Conservation (phyloP, 2,113 vertebrate species). For the Suncus etruscus region DNA sequence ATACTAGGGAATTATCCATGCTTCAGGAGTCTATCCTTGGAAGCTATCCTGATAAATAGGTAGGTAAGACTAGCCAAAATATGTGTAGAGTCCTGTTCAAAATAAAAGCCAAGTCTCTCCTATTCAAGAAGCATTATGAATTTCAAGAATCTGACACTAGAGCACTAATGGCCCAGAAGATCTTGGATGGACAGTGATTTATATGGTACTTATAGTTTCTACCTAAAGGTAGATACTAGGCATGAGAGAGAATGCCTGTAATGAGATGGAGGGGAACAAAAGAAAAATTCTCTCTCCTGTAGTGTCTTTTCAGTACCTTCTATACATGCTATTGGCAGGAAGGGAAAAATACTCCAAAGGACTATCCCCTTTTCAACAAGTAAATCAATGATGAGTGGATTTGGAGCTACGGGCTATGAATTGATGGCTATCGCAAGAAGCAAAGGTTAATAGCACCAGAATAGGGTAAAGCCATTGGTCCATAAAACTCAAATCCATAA, state of each 20-base stretch:
- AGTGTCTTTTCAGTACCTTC: background rate
- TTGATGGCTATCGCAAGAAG: background rate
- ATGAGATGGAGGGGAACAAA: background rate
- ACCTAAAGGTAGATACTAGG: too few species aligned
- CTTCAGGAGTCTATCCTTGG: background rate
- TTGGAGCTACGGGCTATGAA: background rate
- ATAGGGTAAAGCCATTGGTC: background rate
- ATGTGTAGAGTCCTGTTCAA: background rate
- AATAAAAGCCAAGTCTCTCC: background rate
- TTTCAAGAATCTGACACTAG: background rate
- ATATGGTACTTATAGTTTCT: too few species aligned
- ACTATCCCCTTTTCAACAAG: background rate
- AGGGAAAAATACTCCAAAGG: background rate
- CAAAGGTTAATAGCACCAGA: slow-evolving; percentile 20
- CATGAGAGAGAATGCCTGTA: background rate
- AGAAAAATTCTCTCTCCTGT: background rate
- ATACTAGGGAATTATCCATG: background rate
- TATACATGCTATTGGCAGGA: background rate
- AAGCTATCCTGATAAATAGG: background rate
- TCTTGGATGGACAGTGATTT: too few species aligned
- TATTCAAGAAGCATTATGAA: background rate
- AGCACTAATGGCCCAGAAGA: background rate
- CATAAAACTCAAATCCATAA: background rate
- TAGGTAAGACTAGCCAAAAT: background rate
- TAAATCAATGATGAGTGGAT: background rate